Conservation (phyloP, 2,113 vertebrate species). For the Ameiurus melas region DNA sequence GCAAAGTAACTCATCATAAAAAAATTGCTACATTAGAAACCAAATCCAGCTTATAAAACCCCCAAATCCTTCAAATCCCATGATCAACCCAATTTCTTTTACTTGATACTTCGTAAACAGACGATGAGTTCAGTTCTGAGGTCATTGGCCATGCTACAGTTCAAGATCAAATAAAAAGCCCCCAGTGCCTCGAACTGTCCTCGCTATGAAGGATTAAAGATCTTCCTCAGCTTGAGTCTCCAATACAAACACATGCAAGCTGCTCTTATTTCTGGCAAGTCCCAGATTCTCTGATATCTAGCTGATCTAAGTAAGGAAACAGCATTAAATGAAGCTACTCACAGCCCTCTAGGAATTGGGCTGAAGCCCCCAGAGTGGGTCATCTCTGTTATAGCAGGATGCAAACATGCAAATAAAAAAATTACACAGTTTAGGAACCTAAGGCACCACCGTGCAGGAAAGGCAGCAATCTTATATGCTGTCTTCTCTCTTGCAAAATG, state of each 20-base stretch:
- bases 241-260: constrained; percentile 52
- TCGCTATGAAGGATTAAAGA: constrained; percentile 24
- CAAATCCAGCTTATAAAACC: constrained; percentile 2
- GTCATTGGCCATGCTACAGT: constrained; percentile 22
- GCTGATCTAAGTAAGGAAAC: constrained; percentile 64
- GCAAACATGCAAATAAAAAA: constrained; percentile 63
- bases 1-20: constrained; percentile 22
- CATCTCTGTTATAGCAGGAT: constrained; percentile 30
- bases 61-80: constrained; percentile 12
- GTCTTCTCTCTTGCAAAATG: constrained; percentile 55
- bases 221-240: constrained; percentile 52
- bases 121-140: constrained; percentile 8
- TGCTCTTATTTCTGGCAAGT: constrained; percentile 56
- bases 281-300: constrained; percentile 60
- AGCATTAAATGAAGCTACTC: constrained; percentile 63
- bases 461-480: constrained; percentile 57
- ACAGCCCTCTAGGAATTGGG: constrained; percentile 65
- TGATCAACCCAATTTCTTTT: constrained; percentile 9
- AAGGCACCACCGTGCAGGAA: constrained; percentile 70
- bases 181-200: constrained; percentile 63
- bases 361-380: constrained; percentile 54
- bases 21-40: constrained; percentile 38
- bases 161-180: neutral
- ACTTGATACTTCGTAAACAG: constrained; percentile 15
- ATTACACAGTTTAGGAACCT: constrained; percentile 59